Evolutionary conservation across 2,797 vertebrate species (phyloP), one percentile per base, ranked within the genome.

Genomic region (Trachops cirrhosus): DNA sequence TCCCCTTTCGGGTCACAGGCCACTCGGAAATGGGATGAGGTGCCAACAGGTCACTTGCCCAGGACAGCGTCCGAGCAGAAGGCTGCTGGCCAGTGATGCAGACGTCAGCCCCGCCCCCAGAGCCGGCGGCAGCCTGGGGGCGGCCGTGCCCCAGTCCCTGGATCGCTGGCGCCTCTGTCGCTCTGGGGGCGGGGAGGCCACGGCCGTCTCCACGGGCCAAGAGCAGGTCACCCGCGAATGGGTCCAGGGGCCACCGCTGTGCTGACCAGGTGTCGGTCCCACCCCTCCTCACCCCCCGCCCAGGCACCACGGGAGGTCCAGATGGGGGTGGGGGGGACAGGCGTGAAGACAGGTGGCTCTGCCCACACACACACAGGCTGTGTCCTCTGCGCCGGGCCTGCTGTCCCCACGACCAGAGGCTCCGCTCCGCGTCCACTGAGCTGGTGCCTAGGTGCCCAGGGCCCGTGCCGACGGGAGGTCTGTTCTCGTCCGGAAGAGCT

Each of bases 201-300:
- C 5, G 6, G 50, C 50, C 6, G 19, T 21, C 50, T 52, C 50
- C 50, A 52, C 2, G 2, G 29, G 48, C 39, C 39, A 6, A 70
- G 19, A 11, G 59, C 59, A 16, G 4, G 48, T 37, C 2, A 3
- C 29, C 0, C 2, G 3, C 0, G n/a, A 41, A 26, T 7, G 21
- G 75, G 21, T 11, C 24, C 5, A 0, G 7, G 62, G 29, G 74
- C 0, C 6, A 50, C 1, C 0, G 1, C 44, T 15, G 34, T 6
- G 18, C 5, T 4, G 0, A 1, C 9, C 2, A 1, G 1, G 2
- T 5, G 16, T 9, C 24, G 3, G 2, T 64, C 18, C 3, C 16
- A 44, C 7, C 24, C 1, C 24, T 0, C 14, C 52, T 24, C 52
- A 52, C 21, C 7, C 39, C 1, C n/a, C 0, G 4, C 32, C 59